phyloP scores from a whole-genome alignment of 2,113 vertebrate species.

The Nymphicus hollandicus region DNA sequence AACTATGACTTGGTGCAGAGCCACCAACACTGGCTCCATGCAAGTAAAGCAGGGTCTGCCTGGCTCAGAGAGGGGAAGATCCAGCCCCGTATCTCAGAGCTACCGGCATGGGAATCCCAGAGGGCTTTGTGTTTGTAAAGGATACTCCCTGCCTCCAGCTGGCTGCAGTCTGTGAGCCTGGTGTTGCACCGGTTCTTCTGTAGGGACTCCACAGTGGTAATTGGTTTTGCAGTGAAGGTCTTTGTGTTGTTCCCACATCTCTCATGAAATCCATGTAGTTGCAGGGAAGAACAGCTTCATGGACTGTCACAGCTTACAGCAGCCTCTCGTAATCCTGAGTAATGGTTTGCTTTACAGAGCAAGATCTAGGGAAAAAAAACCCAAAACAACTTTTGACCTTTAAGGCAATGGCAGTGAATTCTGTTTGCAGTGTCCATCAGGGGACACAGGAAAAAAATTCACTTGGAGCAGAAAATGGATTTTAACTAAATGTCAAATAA shows the following conservation, averaged over 20 bases:
- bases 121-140: background rate
- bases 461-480: conserved; percentile 52
- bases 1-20: fast-evolving
- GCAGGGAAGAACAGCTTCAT: background rate
- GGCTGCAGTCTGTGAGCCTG: background rate
- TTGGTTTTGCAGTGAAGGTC: background rate
- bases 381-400: conserved; percentile 48
- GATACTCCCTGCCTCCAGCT: background rate
- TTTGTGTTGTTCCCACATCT: background rate
- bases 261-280: background rate
- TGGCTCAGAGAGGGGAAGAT: background rate
- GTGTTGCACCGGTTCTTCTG: fast-evolving
- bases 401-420: conserved; percentile 54
- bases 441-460: conserved; percentile 22
- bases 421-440: conserved; percentile 31
- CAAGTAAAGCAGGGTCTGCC: background rate
- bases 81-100: fast-evolving
- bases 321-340: background rate
- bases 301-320: background rate
- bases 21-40: background rate
- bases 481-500: conserved; percentile 71
- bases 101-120: background rate
- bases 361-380: background rate
- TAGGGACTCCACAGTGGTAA: fast-evolving
- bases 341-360: conserved; percentile 45